Evolutionary conservation across 35 echinoderm and acorn worm species (phyloP).

Genomic region (Strongylocentrotus purpuratus): DNA sequence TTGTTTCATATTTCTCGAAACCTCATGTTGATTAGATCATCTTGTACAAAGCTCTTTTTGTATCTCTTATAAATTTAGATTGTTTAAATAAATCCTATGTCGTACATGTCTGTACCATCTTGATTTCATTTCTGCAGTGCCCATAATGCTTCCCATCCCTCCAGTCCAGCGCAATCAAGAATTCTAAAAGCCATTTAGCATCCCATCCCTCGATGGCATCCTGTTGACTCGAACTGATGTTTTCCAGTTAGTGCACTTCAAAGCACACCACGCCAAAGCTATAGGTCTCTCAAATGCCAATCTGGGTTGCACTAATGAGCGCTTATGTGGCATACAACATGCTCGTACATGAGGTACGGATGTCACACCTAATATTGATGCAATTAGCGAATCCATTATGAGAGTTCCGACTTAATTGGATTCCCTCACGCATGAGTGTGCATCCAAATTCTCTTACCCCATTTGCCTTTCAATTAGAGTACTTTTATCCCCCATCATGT

Average conservation of each 20-base stretch:
- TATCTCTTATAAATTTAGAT: too few relatives aligned
- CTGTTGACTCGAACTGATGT: neutral
- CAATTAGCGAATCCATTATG: conserved; percentile 35
- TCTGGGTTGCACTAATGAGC: conserved; percentile 8
- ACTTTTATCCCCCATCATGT: neutral
- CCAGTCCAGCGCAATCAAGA: neutral
- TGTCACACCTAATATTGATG: conserved; percentile 45
- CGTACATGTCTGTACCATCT: too few relatives aligned
- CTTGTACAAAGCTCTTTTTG: too few relatives aligned
- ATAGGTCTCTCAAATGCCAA: neutral
- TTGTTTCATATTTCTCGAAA: too few relatives aligned
- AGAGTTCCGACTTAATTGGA: conserved; percentile 22
- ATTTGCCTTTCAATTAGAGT: conserved; percentile 26
- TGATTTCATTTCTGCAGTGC: too few relatives aligned
- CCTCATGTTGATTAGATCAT: too few relatives aligned
- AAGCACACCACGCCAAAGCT: neutral
- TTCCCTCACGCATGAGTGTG: conserved; percentile 3
- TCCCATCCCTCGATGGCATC: neutral
- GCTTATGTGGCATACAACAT: neutral
- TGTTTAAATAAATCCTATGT: too few relatives aligned
- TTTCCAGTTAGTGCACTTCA: neutral
- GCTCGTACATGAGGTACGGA: neutral
- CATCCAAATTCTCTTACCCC: neutral
- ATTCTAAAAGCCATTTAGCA: neutral
- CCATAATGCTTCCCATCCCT: too few relatives aligned